These are phyloP conservation scores for Columba guinea DNA, from an alignment of 2,797 vertebrate genomes.

Conservation along the genomic window DNA sequence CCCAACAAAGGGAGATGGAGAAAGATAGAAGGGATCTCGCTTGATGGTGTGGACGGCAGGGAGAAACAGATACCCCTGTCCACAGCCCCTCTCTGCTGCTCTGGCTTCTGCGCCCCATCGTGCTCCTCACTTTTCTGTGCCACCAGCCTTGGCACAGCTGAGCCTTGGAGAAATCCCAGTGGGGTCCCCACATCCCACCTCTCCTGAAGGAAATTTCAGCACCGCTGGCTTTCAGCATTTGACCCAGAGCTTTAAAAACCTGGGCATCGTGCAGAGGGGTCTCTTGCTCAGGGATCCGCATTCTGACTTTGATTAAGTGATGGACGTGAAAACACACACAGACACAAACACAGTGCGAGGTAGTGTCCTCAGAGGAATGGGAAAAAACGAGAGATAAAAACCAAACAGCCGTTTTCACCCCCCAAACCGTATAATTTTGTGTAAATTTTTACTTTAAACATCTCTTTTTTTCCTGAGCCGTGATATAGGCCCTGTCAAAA, in stretches of 20 bases:
- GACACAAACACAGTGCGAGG: slow-evolving; percentile 55
- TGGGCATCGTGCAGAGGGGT: not conserved
- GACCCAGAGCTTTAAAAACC: slow-evolving; percentile 26
- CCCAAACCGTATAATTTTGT: slow-evolving; percentile 96
- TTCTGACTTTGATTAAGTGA: slow-evolving; percentile 70
- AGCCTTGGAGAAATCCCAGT: not conserved
- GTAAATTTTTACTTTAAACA: slow-evolving; percentile 96
- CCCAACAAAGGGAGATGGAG: not conserved
- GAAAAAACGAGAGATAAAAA: slow-evolving; percentile 77
- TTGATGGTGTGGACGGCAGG: not conserved
- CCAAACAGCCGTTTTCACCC: slow-evolving; percentile 90
- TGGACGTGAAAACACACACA: slow-evolving; percentile 53
- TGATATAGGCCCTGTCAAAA: slow-evolving; percentile 99
- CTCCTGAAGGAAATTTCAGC: slow-evolving; percentile 16
- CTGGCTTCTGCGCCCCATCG: fast-evolving
- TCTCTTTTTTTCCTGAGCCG: slow-evolving; percentile 92
- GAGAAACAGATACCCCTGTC: not conserved
- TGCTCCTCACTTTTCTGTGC: not conserved
- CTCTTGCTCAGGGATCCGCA: slow-evolving; percentile 57
- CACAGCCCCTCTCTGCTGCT: not conserved
- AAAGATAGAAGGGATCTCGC: not conserved
- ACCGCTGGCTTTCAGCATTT: not conserved
- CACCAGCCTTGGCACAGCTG: not conserved
- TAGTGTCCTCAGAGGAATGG: slow-evolving; percentile 68
- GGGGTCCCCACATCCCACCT: not conserved